phyloP scores from a whole-genome alignment of 2,888 invertebrate species.

The Dicycla oo region DNA sequence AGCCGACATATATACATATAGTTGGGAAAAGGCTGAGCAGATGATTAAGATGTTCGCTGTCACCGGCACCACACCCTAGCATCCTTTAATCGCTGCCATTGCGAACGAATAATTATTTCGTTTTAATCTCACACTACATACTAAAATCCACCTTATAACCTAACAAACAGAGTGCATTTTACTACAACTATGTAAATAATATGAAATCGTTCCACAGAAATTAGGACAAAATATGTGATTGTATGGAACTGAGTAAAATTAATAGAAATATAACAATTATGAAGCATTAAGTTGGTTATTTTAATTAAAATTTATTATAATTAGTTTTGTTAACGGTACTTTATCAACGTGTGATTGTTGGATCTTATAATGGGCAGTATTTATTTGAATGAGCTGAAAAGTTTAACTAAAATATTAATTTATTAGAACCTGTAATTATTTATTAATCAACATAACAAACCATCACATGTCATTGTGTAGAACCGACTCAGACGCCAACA shows the following conservation, averaged over 20 bases:
- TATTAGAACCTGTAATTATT: too few species aligned
- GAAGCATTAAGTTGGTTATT: slow-evolving; percentile 19
- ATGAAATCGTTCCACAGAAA: slow-evolving; percentile 37
- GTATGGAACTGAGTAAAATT: slow-evolving; percentile 27
- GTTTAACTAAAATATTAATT: not conserved
- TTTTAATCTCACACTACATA: slow-evolving; percentile 22
- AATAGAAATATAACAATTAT: slow-evolving; percentile 31
- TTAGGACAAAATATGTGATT: slow-evolving; percentile 24
- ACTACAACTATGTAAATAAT: not conserved
- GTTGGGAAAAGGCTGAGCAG: too few species aligned
- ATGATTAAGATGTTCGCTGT: slow-evolving; percentile 19
- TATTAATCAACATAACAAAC: too few species aligned
- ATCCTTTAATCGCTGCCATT: slow-evolving; percentile 62
- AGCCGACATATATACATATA: too few species aligned
- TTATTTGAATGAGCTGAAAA: not conserved
- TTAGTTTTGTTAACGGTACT: slow-evolving; percentile 26
- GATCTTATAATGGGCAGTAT: not conserved
- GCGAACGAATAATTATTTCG: slow-evolving; percentile 65
- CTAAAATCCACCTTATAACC: not conserved
- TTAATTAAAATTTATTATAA: slow-evolving; percentile 54
- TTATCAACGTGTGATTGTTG: not conserved
- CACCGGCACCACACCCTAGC: slow-evolving; percentile 45
- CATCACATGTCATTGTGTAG: too few species aligned
- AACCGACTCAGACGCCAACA: too few species aligned
- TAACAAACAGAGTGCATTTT: not conserved